phyloP scores from a whole-genome alignment of 1,140 invertebrate species.

The Ephestia elutella region DNA sequence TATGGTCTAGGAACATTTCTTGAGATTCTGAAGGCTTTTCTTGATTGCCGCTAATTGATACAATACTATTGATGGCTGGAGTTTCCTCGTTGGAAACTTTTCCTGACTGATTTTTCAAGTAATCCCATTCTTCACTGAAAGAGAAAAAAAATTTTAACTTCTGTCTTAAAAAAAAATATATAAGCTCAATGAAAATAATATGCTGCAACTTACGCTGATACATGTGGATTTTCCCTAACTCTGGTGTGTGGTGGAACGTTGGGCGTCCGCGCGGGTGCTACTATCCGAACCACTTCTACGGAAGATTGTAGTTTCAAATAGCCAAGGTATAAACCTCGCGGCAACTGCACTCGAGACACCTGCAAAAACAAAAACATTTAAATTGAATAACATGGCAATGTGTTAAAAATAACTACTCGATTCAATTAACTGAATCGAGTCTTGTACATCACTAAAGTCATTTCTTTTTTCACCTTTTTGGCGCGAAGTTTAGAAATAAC shows the following conservation, averaged over 20 bases:
- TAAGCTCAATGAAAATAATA: neutral
- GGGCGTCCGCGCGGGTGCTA: constrained; percentile 91
- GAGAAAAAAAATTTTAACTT: constrained; percentile 15
- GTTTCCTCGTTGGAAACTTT: constrained; percentile 47
- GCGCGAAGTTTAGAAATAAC: no score
- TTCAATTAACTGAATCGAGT: no score
- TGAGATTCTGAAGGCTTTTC: constrained; percentile 82
- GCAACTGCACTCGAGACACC: constrained; percentile 83
- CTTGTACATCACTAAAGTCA: no score
- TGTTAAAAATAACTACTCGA: no score
- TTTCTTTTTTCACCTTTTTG: no score
- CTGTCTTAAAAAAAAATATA: neutral
- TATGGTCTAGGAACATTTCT: constrained; percentile 83
- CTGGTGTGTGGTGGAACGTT: constrained; percentile 95
- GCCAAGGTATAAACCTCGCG: constrained; percentile 92
- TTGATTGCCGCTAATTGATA: constrained; percentile 64
- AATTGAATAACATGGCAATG: no score
- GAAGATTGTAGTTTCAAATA: constrained; percentile 97
- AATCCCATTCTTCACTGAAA: constrained; percentile 93
- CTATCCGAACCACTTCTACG: constrained; percentile 94
- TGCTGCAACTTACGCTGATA: constrained; percentile 85
- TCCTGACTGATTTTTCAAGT: constrained; percentile 77
- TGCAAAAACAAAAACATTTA: constrained; percentile 16
- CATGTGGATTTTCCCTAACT: constrained; percentile 94
- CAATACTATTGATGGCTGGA: constrained; percentile 68